These are phyloP conservation scores for Zoanthus gigantus DNA, from an alignment of 92 coral and sea anemone genomes.

Conservation along the genomic window DNA sequence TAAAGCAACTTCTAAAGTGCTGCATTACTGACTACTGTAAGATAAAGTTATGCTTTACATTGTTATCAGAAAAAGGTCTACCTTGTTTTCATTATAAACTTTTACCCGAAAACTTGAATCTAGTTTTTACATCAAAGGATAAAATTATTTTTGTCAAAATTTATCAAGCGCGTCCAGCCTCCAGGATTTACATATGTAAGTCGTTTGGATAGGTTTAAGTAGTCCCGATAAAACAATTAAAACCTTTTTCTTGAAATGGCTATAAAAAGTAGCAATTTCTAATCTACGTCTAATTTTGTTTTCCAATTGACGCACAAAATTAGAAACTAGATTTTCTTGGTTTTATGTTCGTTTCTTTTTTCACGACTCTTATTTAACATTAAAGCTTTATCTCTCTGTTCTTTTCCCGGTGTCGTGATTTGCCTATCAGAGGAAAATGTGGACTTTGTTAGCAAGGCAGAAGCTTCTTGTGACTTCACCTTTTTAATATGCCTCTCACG, in stretches of 20 bases:
- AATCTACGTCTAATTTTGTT: constrained; percentile 3
- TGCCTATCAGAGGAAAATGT: background rate
- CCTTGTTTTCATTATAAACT: no score
- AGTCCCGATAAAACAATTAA: background rate
- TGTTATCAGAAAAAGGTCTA: no score
- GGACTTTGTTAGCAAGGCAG: constrained; percentile 15
- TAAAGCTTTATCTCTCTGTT: background rate
- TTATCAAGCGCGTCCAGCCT: no score
- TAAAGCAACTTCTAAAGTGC: no score
- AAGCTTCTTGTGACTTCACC: constrained; percentile 68
- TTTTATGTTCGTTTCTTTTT: constrained; percentile 4
- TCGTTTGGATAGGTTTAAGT: background rate
- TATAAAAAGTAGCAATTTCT: background rate
- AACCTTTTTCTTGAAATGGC: background rate
- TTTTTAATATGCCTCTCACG: constrained; percentile 58
- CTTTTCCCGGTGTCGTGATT: background rate
- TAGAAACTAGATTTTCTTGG: background rate
- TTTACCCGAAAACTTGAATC: no score
- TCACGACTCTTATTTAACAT: background rate
- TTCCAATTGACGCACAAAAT: background rate
- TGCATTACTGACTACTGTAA: no score
- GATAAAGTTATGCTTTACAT: no score
- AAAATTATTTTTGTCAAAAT: no score
- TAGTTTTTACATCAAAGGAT: no score
- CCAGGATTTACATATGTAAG: no score